Evolutionary conservation across 2,888 invertebrate genomes (phyloP), one percentile per base, ranked within the genome.

Genomic region (Vandiemenella viatica): DNA sequence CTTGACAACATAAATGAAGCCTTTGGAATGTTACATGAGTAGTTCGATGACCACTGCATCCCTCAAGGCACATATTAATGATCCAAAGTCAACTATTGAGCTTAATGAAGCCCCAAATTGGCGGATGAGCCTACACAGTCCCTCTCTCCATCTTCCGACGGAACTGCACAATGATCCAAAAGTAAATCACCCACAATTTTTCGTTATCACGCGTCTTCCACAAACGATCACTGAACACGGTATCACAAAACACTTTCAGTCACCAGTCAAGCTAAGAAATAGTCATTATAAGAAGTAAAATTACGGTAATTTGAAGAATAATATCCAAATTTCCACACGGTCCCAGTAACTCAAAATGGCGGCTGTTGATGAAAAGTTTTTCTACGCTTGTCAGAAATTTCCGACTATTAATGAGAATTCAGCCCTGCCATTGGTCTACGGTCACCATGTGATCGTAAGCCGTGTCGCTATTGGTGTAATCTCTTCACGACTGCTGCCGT

Each of bases 341-440:
- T 77, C 78, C 75, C 75, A 75, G 75, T 78, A 78, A 79, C 79
- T 79, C 83, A 88, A 88, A 81, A 88, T 88, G 88, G 88, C 87
- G 84, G 86, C 85, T 84, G 83, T 83, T 85, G 85, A 84, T 84
- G 83, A 83, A 79, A 83, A 86, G 80, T 86, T 87, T 85, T 86
- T 83, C 81, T 84, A 84, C 83, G 85, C 86, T 86, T 86, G 86
- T 86, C 86, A 86, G 80, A 83, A 74, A 75, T 72, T 72, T 71
- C 70, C 70, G 69, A 68, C 67, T 69, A 70, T 64, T 65, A 66
- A 65, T 60, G 61, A 62, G 66, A 53, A 64, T 62, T 60, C 57
- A 53, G 53, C 48, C 15, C 51, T 58, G 56, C 56, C 57, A 72
- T 72, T 72, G 72, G 72, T 53, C 53, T 53, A 51, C 51, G 38